Percentiles rank a stretch among this genome's conserved stretches.
Conservation (phyloP, 1,140 invertebrate genomes). For the Bradynema listronoti region DNA sequence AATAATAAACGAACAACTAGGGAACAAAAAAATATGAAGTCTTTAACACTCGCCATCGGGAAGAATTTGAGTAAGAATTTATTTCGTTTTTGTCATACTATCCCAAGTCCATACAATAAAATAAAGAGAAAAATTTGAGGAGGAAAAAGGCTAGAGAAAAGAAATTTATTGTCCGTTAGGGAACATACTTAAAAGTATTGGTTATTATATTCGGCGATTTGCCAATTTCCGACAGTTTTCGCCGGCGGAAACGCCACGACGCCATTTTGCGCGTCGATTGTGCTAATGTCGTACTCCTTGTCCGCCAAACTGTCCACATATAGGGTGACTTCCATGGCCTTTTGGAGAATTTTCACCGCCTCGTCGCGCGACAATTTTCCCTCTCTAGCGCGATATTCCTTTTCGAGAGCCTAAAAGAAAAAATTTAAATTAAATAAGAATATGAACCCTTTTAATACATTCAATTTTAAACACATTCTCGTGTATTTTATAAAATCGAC, state of each 20-base stretch:
- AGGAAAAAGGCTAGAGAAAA: too few species aligned
- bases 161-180: too few species aligned
- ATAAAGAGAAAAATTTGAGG: too few species aligned
- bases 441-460: too few species aligned
- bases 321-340: slow-evolving; percentile 41
- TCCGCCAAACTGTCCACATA: slow-evolving; percentile 49
- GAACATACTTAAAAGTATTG: too few species aligned
- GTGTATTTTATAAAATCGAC: neutral
- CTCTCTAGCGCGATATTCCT: slow-evolving; percentile 32
- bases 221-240: slow-evolving; percentile 42
- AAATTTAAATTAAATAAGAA: neutral
- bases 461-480: too few species aligned
- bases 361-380: slow-evolving; percentile 29
- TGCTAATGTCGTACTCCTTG: slow-evolving; percentile 38
- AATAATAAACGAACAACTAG: too few species aligned
- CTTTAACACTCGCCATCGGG: too few species aligned
- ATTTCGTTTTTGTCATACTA: too few species aligned
- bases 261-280: slow-evolving; percentile 15
- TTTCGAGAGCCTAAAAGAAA: slow-evolving; percentile 23
- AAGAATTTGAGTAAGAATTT: too few species aligned
- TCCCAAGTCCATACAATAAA: too few species aligned
- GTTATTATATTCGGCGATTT: slow-evolving; percentile 44
- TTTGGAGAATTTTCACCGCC: slow-evolving; percentile 26
- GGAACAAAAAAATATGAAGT: too few species aligned
- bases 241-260: slow-evolving; percentile 25